Conservation (phyloP, 2,797 vertebrate genomes). For the Brachyalestes nurse region DNA sequence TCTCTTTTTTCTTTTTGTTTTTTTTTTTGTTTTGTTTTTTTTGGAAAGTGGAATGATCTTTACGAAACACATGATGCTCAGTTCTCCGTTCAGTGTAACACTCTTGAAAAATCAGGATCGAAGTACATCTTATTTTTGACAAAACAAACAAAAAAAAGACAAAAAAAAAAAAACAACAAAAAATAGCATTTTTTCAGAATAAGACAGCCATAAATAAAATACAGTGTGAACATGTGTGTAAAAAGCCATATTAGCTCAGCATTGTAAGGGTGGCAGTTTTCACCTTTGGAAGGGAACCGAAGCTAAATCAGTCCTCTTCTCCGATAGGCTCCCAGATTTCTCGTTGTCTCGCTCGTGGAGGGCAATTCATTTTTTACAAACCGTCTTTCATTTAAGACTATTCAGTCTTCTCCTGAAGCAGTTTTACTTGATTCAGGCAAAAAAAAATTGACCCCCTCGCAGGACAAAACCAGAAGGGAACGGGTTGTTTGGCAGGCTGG, state of each 20-base stretch:
- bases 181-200: slow-evolving; percentile 47
- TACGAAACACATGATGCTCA: slow-evolving; percentile 72
- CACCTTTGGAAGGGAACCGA: slow-evolving; percentile 68
- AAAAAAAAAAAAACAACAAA: slow-evolving; percentile 49
- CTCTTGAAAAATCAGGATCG: slow-evolving; percentile 68
- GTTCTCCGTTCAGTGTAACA: slow-evolving; percentile 63
- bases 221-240: slow-evolving; percentile 65
- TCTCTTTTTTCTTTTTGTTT: slow-evolving; percentile 30
- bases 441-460: slow-evolving; percentile 62
- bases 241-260: slow-evolving; percentile 68
- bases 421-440: slow-evolving; percentile 75
- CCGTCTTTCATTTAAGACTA: slow-evolving; percentile 60
- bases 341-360: slow-evolving; percentile 38
- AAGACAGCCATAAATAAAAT: slow-evolving; percentile 61
- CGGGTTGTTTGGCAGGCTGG: slow-evolving; percentile 57
- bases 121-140: slow-evolving; percentile 62
- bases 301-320: slow-evolving; percentile 66
- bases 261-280: slow-evolving; percentile 61
- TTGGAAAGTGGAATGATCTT: slow-evolving; percentile 76
- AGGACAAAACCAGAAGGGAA: slow-evolving; percentile 62
- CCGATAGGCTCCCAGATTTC: slow-evolving; percentile 53
- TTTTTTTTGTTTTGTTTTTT: too few relatives aligned
- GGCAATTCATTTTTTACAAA: slow-evolving; percentile 7
- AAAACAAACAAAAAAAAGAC: slow-evolving; percentile 51
- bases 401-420: slow-evolving; percentile 67